Base-by-base conservation (phyloP, 2,113 vertebrate species). In the Colaptes auratus region DNA sequence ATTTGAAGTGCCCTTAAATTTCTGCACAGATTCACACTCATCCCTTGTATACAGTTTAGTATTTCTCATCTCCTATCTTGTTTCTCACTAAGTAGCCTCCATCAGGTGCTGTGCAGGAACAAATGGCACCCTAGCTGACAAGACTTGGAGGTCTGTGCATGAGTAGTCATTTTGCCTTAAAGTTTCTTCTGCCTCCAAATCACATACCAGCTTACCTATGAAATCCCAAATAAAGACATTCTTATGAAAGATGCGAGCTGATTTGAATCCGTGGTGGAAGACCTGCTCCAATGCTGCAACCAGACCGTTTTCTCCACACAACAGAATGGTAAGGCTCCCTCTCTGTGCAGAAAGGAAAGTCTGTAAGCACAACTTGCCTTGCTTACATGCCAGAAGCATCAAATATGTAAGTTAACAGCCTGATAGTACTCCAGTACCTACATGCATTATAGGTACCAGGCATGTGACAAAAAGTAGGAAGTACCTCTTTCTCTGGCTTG, bases 151-250 rank as follows among this genome's bases (percentile, higher is more conserved):
- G 39, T 52, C 61, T 3, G 0, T 44, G 28, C 3, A 1, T 21
- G 30, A 83, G 39, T 6, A 65, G n/a, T 21, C 20, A 25, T 83
- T 94, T 36, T 75, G 17, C 27, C 70, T 53, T 72, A 35, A 55
- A n/a, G 27, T 30, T 69, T 59, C 25, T 74, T 39, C 76, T 76
- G 35, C 28, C 82, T 48, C 55, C 46, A 69, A 28, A 53, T 53
- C 85, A 56, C 14, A 56, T 3, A 60, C 9, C 30, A 71, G 27
- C 94, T 98, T 97, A 99, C 99, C 99, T 93, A 99, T 98, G 95
- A 99, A 99, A 96, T 99, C 99, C 99, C 99, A 99, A 90, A 99
- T 98, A 96, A 99, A 99, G 91, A 99, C 97, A 5, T 98, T 99
- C 96, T 99, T 99, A 96, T 99, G 99, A 96, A 99, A 99, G 88